Base-by-base conservation (phyloP, 2,888 invertebrate species). In the Platynereis dumerilii region DNA sequence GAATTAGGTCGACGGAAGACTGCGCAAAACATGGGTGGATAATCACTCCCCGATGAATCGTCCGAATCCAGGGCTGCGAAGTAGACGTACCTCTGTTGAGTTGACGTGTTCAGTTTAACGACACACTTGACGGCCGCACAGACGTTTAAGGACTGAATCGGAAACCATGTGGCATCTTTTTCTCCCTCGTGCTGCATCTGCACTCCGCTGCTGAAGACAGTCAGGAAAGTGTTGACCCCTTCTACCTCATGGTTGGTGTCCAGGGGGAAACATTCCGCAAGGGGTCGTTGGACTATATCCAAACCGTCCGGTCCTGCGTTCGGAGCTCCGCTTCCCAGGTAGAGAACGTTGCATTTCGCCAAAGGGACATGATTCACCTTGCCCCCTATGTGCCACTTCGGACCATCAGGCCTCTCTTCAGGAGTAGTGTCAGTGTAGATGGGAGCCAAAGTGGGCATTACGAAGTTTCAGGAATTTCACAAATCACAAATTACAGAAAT, bases 191-290 rank as follows among this genome's bases (percentile, higher is more conserved):
- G 98, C 86, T 98, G 96, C 73, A 99, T 73, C 60, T 87, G 82
- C 72, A 99, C 90, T 58, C 98, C 98, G 83, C 96, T 96, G 71
- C 94, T 94, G 93, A 96, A 96, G 60, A 99, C 95, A 74, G 94
- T 94, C 62, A 98, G 87, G 94, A 96, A 96, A 73, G 96, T 94
- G 59, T 81, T 77, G 26, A 83, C 78, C 0, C 84, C 84, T 48
- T 76, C 69, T 20, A 82, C 74, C 17, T 72, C 68, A 20, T 22
- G 20, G 7, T 45, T 42, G 15, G 75, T 75, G 17, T 76, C 65
- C 15, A 76, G 74, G 7, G 78, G 78, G 70, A 80, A 83, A 7
- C 82, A 68, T 24, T 73, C 71, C n/a, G 62, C 53, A 17, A 69
- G 64, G 2, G 73, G 83, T 58, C 75, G 74, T 70, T 83, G 83